Percentiles rank a stretch among this genome's conserved stretches.
phyloP scores from a whole-genome alignment of 1,140 invertebrate species.

The Ptiloglossa arizonensis region DNA sequence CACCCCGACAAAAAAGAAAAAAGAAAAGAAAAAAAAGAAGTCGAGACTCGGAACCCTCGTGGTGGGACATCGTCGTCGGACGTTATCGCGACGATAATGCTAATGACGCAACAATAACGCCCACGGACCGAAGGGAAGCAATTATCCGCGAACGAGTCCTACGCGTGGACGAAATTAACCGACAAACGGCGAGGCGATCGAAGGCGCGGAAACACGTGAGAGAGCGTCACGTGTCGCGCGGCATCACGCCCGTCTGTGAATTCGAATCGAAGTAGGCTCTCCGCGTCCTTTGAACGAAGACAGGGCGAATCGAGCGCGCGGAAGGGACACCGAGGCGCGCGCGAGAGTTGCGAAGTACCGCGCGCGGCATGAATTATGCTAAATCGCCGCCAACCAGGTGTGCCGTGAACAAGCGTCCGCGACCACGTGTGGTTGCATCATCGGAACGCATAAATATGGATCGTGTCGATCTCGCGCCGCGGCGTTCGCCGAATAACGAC shows the following conservation, averaged over 20 bases:
- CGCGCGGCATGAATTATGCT: slow-evolving; percentile 42
- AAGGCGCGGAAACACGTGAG: slow-evolving; percentile 29
- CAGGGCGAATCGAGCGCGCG: background rate
- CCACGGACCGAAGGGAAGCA: slow-evolving; percentile 11
- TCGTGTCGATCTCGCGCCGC: slow-evolving; percentile 34
- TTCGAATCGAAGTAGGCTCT: slow-evolving; percentile 8
- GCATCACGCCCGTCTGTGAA: slow-evolving; percentile 12
- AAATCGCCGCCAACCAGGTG: slow-evolving; percentile 43
- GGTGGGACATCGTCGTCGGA: background rate
- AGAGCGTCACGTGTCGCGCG: slow-evolving; percentile 20
- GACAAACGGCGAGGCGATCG: background rate
- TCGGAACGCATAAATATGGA: slow-evolving; percentile 67
- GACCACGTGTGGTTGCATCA: slow-evolving; percentile 55
- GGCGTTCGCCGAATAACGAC: slow-evolving; percentile 65
- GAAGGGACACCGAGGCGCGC: background rate
- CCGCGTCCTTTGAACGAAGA: background rate
- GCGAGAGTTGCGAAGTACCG: slow-evolving; percentile 5
- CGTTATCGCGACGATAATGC: slow-evolving; percentile 24
- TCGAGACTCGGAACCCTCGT: background rate
- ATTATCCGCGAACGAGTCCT: slow-evolving; percentile 37
- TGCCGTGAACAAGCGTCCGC: slow-evolving; percentile 8
- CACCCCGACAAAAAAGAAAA: too few species aligned
- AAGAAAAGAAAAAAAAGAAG: too few species aligned
- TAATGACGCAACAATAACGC: slow-evolving; percentile 41
- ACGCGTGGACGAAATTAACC: slow-evolving; percentile 32